Base-by-base conservation (phyloP, 2,888 invertebrate species). In the Eristalis arbustorum region DNA sequence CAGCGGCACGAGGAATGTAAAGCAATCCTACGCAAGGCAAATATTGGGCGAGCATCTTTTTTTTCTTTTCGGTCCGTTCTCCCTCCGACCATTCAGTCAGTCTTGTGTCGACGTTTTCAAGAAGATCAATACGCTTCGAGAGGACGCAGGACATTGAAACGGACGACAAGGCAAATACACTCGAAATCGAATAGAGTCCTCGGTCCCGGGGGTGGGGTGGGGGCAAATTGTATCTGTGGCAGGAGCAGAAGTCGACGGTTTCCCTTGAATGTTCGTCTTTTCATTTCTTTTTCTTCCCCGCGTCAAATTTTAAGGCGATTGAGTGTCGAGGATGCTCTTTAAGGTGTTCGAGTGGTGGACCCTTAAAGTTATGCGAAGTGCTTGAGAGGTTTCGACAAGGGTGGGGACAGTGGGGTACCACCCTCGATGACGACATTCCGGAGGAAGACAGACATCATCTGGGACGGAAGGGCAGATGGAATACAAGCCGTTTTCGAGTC, bases 11-110 rank as follows among this genome's bases (percentile, higher is more conserved):
- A n/a, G n/a, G 34, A 73, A 71, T 66, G 67, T 80, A 80, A 73
- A 79, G 79, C 72, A 67, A 79, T 80, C 68, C 73, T 68, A 73
- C 73, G 73, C 79, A 80, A 80, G 73, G 63, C 68, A 80, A 80
- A 80, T 80, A 80, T 80, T 80, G 61, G 56, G 18, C 61, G 25
- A 68, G 14, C 37, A 31, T 34, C 61, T 72, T 71, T 34, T 34
- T 40, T 18, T 57, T 56, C 3, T 18, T 14, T 62, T 1, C 31
- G 1, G 2, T 13, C 25, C 8, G 1, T 28, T 67, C 31, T n/a
- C 14, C 10, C 3, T 10, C 11, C 25, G 10, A 22, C n/a, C 22
- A 18, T 23, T 10, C 34, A 37, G 57, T 25, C 34, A 62, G 25
- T 31, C 31, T 23, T 69, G 57, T 66, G 49, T 49, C 18, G 49